These are phyloP conservation scores for Latrodectus elegans DNA, from an alignment of 2,888 invertebrate species.

Conservation along the genomic window DNA sequence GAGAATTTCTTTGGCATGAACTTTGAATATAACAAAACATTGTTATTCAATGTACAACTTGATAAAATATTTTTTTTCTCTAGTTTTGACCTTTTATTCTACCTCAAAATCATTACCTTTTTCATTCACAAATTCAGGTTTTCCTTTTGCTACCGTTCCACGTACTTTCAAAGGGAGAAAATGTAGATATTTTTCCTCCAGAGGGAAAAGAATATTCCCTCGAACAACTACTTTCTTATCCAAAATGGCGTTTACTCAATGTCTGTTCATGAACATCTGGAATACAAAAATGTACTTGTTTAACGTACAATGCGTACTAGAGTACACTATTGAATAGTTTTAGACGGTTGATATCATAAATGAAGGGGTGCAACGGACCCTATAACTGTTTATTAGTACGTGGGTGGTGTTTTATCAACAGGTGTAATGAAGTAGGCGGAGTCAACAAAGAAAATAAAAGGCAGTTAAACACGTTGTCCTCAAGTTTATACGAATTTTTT, in stretches of 20 bases:
- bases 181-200: background rate
- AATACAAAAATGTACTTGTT: background rate
- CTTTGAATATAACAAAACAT: no score
- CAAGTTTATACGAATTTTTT: constrained; percentile 28
- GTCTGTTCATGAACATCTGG: constrained; percentile 22
- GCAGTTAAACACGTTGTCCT: constrained; percentile 53
- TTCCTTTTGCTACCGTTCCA: no score
- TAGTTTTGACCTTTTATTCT: no score
- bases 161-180: constrained; percentile 1
- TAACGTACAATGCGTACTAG: background rate
- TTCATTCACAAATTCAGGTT: no score
- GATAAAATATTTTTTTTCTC: no score
- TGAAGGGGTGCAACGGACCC: background rate
- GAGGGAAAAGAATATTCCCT: constrained; percentile 22
- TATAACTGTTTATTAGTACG: constrained; percentile 16
- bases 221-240: constrained; percentile 7
- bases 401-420: constrained; percentile 66
- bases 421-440: constrained; percentile 55
- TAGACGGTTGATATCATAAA: background rate
- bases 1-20: no score
- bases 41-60: no score
- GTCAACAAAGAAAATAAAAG: constrained; percentile 52
- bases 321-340: constrained; percentile 4
- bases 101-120: no score
- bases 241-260: constrained; percentile 43